phyloP scores from a whole-genome alignment of 2,888 invertebrate genomes.

The Calliopum simillimum region DNA sequence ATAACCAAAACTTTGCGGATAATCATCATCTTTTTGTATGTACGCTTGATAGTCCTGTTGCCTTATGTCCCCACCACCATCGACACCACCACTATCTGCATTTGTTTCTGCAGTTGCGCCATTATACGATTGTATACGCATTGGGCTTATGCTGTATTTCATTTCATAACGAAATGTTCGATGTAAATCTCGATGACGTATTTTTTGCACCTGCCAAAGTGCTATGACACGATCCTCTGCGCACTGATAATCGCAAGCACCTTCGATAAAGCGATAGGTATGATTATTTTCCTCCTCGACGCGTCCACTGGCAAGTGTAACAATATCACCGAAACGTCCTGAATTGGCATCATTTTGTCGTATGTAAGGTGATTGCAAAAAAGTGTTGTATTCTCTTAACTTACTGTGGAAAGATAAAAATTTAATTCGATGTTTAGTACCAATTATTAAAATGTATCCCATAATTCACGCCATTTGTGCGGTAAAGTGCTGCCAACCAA shows the following conservation, averaged over 20 bases:
- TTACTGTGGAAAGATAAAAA: constrained; percentile 43
- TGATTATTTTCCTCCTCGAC: constrained; percentile 67
- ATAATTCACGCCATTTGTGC: constrained; percentile 13
- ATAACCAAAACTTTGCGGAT: constrained; percentile 61
- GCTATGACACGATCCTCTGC: constrained; percentile 69
- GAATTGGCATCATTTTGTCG: constrained; percentile 52
- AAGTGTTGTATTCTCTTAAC: constrained; percentile 58
- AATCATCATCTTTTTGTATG: constrained; percentile 71
- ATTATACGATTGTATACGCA: constrained; percentile 12
- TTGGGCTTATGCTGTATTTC: constrained; percentile 75
- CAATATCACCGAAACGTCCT: constrained; percentile 74
- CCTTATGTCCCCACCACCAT: constrained; percentile 37
- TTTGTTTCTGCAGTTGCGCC: constrained; percentile 20
- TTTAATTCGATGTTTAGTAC: constrained; percentile 3
- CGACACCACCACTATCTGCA: constrained; percentile 36
- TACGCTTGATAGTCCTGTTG: constrained; percentile 67
- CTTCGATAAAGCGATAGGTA: constrained; percentile 72
- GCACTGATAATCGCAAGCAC: constrained; percentile 47
- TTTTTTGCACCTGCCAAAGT: constrained; percentile 77
- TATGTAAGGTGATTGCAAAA: constrained; percentile 58
- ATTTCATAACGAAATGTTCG: constrained; percentile 73
- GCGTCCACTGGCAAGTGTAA: constrained; percentile 74
- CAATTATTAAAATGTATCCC: background rate
- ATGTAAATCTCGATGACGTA: constrained; percentile 72
- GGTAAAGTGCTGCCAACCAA: no score